phyloP scores from a whole-genome alignment of 2,888 invertebrate genomes.

The Cerastis rubricosa region DNA sequence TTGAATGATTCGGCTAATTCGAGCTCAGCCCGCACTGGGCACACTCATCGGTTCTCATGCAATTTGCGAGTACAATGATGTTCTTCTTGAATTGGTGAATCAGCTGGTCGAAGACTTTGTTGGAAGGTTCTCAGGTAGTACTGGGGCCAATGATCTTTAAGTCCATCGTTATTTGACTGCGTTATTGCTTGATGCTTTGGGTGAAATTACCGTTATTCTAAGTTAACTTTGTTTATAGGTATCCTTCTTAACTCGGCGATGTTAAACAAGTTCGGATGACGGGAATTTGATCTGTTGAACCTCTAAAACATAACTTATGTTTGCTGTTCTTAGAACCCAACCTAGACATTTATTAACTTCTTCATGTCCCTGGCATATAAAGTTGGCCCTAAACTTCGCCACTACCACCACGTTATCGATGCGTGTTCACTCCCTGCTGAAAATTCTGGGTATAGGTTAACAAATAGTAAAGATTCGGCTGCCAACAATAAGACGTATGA shows the following conservation, averaged over 20 bases:
- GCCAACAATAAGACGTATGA: not conserved
- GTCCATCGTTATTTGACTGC: not conserved
- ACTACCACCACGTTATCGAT: not conserved
- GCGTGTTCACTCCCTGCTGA: not conserved
- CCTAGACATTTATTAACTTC: not conserved
- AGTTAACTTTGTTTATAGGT: not conserved
- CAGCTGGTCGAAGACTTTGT: not conserved
- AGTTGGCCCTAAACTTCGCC: not conserved
- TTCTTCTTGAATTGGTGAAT: slow-evolving; percentile 23
- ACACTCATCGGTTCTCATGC: slow-evolving; percentile 21
- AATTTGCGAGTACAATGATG: slow-evolving; percentile 21
- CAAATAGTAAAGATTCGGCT: not conserved
- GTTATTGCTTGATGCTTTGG: not conserved
- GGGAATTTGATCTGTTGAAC: not conserved
- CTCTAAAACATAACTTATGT: too few relatives aligned
- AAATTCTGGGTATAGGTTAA: not conserved
- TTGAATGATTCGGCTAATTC: slow-evolving; percentile 64
- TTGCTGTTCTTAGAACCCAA: not conserved
- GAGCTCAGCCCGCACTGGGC: not conserved
- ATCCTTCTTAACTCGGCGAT: not conserved
- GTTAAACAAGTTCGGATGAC: not conserved
- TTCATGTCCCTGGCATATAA: not conserved
- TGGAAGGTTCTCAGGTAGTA: not conserved
- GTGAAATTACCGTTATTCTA: not conserved
- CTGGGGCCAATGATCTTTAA: slow-evolving; percentile 8